Conservation (phyloP, 2,888 invertebrate genomes). For the Epinotia ramella region DNA sequence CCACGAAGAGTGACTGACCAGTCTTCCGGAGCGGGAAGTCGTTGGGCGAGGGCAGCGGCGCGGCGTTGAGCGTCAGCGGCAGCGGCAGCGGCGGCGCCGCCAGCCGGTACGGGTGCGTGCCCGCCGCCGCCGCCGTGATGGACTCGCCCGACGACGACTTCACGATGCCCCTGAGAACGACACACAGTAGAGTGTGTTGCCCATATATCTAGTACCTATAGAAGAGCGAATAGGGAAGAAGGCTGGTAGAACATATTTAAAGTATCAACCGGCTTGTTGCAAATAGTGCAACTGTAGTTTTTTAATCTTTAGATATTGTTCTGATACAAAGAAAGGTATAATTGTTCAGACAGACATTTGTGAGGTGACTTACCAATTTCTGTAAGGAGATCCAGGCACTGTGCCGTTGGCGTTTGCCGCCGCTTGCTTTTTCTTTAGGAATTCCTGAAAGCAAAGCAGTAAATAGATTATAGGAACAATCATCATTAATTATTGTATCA, state of each 20-base stretch:
- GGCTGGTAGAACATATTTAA: too few relatives aligned
- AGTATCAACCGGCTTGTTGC: too few relatives aligned
- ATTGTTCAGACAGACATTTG: background rate
- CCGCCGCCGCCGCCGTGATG: constrained; percentile 83
- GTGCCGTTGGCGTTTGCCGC: constrained; percentile 90
- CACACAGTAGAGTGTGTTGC: background rate
- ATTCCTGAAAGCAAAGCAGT: constrained; percentile 84
- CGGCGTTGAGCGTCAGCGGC: constrained; percentile 61
- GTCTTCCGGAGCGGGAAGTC: constrained; percentile 98
- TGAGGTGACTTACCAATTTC: constrained; percentile 89
- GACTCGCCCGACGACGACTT: constrained; percentile 88
- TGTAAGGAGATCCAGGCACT: constrained; percentile 88
- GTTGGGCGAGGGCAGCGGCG: constrained; percentile 70
- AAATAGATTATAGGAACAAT: background rate
- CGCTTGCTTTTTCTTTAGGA: constrained; percentile 92
- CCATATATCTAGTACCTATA: too few relatives aligned
- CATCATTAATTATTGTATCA: background rate
- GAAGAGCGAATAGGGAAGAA: too few relatives aligned
- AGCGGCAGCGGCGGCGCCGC: constrained; percentile 85
- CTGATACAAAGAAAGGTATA: too few relatives aligned
- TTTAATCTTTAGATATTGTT: too few relatives aligned
- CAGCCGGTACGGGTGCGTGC: constrained; percentile 89
- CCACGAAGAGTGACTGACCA: constrained; percentile 85
- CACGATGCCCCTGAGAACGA: constrained; percentile 83
- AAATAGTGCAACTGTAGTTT: too few relatives aligned